Evolutionary conservation across 2,113 vertebrate species (phyloP).

Genomic region (Etheostoma cragini): DNA sequence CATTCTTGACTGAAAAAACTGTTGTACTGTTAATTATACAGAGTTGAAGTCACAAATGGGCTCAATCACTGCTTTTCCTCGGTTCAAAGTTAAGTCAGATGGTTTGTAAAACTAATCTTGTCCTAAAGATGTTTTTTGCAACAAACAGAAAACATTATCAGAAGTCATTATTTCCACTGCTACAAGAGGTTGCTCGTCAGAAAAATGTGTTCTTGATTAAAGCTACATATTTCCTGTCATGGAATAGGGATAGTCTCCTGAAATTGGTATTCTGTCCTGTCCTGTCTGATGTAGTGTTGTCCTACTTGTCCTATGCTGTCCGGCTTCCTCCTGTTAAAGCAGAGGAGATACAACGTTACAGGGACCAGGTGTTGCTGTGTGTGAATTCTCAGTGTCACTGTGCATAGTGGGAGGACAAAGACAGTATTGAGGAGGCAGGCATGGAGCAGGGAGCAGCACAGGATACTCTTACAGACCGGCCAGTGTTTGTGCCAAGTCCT

Average conservation of each 20-base stretch:
- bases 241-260: neutral
- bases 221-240: neutral
- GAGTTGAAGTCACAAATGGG: neutral
- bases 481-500: constrained; percentile 83
- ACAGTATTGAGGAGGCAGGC: constrained; percentile 83
- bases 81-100: neutral
- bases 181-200: neutral
- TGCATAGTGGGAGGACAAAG: constrained; percentile 84
- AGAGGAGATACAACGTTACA: constrained; percentile 53
- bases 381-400: constrained; percentile 84
- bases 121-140: neutral
- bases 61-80: constrained; percentile 4
- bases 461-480: constrained; percentile 87
- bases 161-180: neutral
- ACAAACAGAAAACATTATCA: neutral
- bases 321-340: constrained; percentile 50
- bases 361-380: constrained; percentile 84
- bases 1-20: neutral
- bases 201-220: neutral
- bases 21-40: neutral
- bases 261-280: constrained; percentile 7
- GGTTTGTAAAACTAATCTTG: neutral
- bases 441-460: constrained; percentile 81
- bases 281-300: constrained; percentile 38
- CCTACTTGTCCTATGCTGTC: constrained; percentile 40